Evolutionary conservation across 2,113 vertebrate species (phyloP), one percentile per base, ranked within the genome.

Genomic region (Urocynchramus pylzowi): DNA sequence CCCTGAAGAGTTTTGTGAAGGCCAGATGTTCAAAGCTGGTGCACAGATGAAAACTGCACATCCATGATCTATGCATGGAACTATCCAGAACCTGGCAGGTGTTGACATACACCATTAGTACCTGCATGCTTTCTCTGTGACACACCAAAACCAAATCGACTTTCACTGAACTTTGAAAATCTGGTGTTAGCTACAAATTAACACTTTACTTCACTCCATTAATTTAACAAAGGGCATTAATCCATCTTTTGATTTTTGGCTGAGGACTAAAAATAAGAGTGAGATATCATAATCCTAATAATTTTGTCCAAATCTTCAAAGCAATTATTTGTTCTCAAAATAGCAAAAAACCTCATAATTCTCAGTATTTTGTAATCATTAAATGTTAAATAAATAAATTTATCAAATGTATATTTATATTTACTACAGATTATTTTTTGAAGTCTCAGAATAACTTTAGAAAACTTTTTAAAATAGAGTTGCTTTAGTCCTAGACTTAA

Each of bases 1-100:
- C 85, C 10, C 68, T 84, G 11, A 70, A 80, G 77, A 84, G 50
- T 50, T 80, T 42, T 27, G 22, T 59, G 24, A 90, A 71, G 73
- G 71, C 71, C 93, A 93, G 89, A 95, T 94, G 87, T 94, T 93
- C 90, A 94, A 93, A 86, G 93, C 70, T 67, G 70, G 87, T 73
- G 33, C 63, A 69, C 47, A 91, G 70, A 90, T 39, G 84, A 77
- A 74, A 94, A 54, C 30, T 47, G 63, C 50, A 84, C 63, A 42
- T n/a, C 67, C 44, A 35, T 18, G 39, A 78, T 28, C 64, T 47
- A 26, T 17, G 41, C 59, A 80, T 14, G 35, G 74, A 68, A 68
- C 19, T 57, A 79, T 37, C 50, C 84, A 82, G 31, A 71, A 70
- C 28, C 77, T 60, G 76, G 67, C 84, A 95, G 77, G 56, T 92